Base-by-base conservation (phyloP, 2,888 invertebrate genomes). In the Opisthograptis luteolata region DNA sequence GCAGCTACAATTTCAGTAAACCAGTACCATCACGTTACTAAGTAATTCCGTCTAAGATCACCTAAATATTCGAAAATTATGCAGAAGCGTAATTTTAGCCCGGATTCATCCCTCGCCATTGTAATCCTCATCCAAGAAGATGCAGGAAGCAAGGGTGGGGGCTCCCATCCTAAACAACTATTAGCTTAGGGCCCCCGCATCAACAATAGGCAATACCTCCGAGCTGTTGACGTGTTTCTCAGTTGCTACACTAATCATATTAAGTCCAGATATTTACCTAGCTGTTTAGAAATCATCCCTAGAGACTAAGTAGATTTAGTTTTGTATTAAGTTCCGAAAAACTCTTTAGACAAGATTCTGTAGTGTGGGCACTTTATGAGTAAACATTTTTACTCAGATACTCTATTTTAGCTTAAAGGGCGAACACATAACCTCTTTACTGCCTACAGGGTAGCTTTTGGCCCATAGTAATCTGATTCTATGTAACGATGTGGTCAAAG, bases 131-230 rank as follows among this genome's bases (percentile, higher is more conserved):
- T 10, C 20, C 36, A 28, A 17, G 37, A 31, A 45, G 45, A 42
- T 22, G 39, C 45, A 42, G 36, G 19, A 47, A 27, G 22, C 17
- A 28, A 31, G 37, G 37, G 28, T 35, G 12, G 27, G 27, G 49
- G 19, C 10, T 22, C 15, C 30, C 28, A 37, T 48, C 60, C 60
- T 60, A 60, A 60, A 42, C 49, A 58, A 60, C 34, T 62, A 58
- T 60, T 59, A 44, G 55, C 43, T 58, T 57, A 58, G 55, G 59
- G 41, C 47, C 19, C 17, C 25, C 36, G 46, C 47, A 56, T 39
- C 28, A 45, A 62, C 59, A 59, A 44, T 46, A 37, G 36, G 30
- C 15, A 42, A 36, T 14, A 35, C 51, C 36, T 45, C 13, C 28
- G 17, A 19, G 37, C 36, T 49, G 15, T 42, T 32, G 27, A 31